phyloP scores from a whole-genome alignment of 2,888 invertebrate genomes.

The Acholoe squamosa region DNA sequence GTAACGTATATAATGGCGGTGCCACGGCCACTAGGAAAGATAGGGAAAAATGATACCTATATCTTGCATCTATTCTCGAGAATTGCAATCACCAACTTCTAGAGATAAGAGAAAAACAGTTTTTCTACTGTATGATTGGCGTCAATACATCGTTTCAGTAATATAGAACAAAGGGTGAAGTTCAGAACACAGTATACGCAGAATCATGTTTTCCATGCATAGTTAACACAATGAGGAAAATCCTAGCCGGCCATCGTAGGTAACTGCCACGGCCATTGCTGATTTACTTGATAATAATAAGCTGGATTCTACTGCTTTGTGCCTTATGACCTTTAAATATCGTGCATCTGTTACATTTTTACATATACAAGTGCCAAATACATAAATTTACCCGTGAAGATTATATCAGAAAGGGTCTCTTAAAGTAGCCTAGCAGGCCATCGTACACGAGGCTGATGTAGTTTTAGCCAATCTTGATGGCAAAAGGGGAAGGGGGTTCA shows the following conservation, averaged over 20 bases:
- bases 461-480: slow-evolving; percentile 42
- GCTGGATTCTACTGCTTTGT: no score
- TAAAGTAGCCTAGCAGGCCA: slow-evolving; percentile 19
- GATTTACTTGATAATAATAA: no score
- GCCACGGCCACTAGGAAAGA: neutral
- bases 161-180: neutral
- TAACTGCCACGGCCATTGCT: no score
- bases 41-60: no score
- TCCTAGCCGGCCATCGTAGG: slow-evolving; percentile 30
- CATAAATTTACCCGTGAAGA: no score
- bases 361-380: no score
- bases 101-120: neutral
- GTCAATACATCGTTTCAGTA: no score
- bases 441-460: neutral
- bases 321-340: no score
- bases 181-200: neutral
- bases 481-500: neutral
- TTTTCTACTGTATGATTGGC: neutral
- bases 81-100: no score
- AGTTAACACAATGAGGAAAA: neutral
- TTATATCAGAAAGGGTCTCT: no score
- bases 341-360: no score
- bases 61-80: no score
- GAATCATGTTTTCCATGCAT: neutral
- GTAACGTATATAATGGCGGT: slow-evolving; percentile 33